Evolutionary conservation across 2,888 invertebrate genomes (phyloP), one percentile per base, ranked within the genome.

Genomic region (Amphimallon solstitiale): DNA sequence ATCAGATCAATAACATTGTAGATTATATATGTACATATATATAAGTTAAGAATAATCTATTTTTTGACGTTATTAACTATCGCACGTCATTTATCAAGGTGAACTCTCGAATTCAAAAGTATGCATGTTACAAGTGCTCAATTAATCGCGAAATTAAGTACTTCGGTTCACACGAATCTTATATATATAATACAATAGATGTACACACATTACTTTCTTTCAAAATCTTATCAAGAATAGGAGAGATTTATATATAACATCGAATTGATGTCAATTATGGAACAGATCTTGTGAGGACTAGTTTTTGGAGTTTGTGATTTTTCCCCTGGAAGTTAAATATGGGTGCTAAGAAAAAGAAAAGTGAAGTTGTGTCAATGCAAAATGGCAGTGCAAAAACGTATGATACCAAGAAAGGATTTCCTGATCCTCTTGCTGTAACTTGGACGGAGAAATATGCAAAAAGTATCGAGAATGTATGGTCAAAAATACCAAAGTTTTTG

Each of bases 371-470:
- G 21, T 46, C 56, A 48, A 56, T 40, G 19, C 56, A 59, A 48
- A 64, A 64, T n/a, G 56, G 48, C 2, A 43, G 43, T 10, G 15
- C 12, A n/a, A 45, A 37, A 23, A 35, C n/a, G 12, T 9, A 21
- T 14, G 21, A 37, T 23, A 35, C 14, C 2, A 52, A 63, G 9
- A 63, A 43, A 7, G 62, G 63, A 38, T 65, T 69, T 17, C 70
- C 65, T 37, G 81, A 88, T 70, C 88, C 88, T 0, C 79, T 88
- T 76, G 75, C 88, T 0, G 85, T 88, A 0, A 86, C 83, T 69
- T 89, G 89, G 89, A 83, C 86, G 1, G 89, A 89, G 71, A 86
- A 83, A 59, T 86, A 89, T 72, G 82, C 84, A 12, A 83, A 84
- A 0, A 78, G 79, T 1, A 70, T 89, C 21, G 86, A 87, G 56